A percentile compares a stretch with the other conserved stretches of the same genome.
phyloP scores from a whole-genome alignment of 2,797 vertebrate species.

The Leptodactylus fallax region DNA sequence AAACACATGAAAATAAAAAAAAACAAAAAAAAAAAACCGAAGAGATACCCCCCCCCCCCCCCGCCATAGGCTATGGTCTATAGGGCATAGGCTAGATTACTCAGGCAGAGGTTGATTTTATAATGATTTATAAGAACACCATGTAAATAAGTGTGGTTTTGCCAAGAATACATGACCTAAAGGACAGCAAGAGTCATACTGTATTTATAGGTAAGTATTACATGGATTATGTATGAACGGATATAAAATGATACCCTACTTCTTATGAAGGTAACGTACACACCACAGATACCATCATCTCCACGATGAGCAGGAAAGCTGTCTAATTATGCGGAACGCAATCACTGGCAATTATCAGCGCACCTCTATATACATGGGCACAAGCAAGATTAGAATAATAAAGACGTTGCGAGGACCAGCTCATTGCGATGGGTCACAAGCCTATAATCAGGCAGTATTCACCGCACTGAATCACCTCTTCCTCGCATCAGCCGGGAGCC shows the following conservation, averaged over 20 bases:
- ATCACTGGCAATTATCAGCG: slow-evolving; percentile 40
- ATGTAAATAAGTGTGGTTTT: too few relatives aligned
- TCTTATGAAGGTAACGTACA: not conserved
- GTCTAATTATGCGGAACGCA: slow-evolving; percentile 31
- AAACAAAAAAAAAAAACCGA: too few relatives aligned
- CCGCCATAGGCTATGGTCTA: too few relatives aligned
- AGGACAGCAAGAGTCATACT: too few relatives aligned
- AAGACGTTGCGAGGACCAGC: not conserved
- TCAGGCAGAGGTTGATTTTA: too few relatives aligned
- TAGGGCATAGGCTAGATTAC: too few relatives aligned
- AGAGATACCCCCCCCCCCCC: too few relatives aligned
- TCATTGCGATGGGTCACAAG: slow-evolving; percentile 16
- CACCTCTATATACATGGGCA: slow-evolving; percentile 16
- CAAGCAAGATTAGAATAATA: slow-evolving; percentile 24
- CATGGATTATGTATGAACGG: not conserved
- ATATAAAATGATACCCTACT: not conserved
- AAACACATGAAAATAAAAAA: too few relatives aligned
- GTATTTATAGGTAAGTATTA: not conserved
- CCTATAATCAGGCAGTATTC: slow-evolving; percentile 58
- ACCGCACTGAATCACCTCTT: slow-evolving; percentile 47
- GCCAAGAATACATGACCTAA: too few relatives aligned
- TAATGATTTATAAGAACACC: too few relatives aligned
- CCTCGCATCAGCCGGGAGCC: slow-evolving; percentile 1
- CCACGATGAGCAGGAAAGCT: slow-evolving; percentile 1
- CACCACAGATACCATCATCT: not conserved